Evolutionary conservation across 2,113 vertebrate genomes (phyloP).

Genomic region (Gavia stellata): DNA sequence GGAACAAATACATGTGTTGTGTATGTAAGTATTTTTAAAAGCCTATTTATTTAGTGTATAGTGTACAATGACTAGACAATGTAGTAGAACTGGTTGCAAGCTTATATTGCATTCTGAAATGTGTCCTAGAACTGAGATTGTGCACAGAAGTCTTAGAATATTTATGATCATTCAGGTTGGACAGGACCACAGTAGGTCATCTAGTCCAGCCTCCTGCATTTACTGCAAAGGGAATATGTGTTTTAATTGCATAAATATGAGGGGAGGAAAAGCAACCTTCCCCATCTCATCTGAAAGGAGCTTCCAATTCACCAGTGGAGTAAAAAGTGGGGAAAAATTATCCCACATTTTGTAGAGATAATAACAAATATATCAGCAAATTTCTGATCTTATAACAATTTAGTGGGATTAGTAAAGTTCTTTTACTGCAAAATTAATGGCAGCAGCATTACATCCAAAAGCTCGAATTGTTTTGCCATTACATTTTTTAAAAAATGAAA

Average conservation of each 20-base stretch:
- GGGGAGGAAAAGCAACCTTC: neutral
- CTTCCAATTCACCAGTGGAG: neutral
- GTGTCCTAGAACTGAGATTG: neutral
- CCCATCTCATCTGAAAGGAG: neutral
- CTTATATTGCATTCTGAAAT: neutral
- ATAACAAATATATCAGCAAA: neutral
- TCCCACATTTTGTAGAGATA: neutral
- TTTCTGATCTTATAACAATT: neutral
- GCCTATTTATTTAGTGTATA: neutral
- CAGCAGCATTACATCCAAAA: neutral
- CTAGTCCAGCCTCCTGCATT: neutral
- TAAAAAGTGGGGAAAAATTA: neutral
- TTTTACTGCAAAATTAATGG: neutral
- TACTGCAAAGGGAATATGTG: neutral
- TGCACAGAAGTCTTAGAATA: neutral
- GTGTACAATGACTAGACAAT: neutral
- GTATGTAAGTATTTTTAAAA: neutral
- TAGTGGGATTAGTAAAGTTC: neutral
- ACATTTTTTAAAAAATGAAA: neutral
- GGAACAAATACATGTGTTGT: neutral
- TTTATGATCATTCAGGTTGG: neutral
- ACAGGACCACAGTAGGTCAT: fast-evolving
- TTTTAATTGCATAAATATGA: neutral
- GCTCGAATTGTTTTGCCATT: neutral
- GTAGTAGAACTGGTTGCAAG: neutral